These are phyloP conservation scores for Theocolax elegans DNA, from an alignment of 1,140 invertebrate genomes.

Conservation along the genomic window DNA sequence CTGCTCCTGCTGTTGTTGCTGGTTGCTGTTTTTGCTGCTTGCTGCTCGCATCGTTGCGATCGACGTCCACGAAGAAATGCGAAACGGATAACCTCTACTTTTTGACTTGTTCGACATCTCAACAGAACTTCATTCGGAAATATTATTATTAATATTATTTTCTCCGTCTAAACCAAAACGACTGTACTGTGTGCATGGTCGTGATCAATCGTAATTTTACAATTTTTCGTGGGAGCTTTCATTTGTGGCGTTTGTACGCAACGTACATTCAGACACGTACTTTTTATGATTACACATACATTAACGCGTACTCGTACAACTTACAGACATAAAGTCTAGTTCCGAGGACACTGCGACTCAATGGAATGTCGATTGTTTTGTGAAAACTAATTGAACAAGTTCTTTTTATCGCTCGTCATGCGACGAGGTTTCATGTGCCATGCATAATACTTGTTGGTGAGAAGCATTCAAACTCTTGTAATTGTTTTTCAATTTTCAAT, in stretches of 20 bases:
- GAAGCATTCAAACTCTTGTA: background rate
- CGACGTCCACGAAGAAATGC: too few species aligned
- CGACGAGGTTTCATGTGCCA: slow-evolving; percentile 4
- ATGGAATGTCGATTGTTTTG: slow-evolving; percentile 3
- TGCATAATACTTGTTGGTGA: background rate
- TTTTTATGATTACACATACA: background rate
- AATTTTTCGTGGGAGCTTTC: too few species aligned
- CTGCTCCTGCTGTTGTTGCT: background rate
- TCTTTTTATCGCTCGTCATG: background rate
- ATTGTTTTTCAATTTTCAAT: background rate
- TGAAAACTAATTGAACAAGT: background rate
- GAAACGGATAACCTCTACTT: too few species aligned
- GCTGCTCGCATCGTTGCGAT: background rate
- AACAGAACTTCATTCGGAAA: too few species aligned
- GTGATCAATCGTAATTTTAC: too few species aligned
- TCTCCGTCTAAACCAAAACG: too few species aligned
- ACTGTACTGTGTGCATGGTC: too few species aligned
- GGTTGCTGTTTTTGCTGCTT: background rate
- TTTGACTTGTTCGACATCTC: too few species aligned
- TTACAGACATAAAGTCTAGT: background rate
- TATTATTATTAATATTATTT: too few species aligned
- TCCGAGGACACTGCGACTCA: slow-evolving; percentile 16
- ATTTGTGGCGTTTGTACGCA: background rate
- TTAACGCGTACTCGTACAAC: background rate
- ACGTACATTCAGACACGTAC: background rate